These are phyloP conservation scores for Papilio polytes DNA, from an alignment of 1,140 invertebrate genomes.

Conservation along the genomic window DNA sequence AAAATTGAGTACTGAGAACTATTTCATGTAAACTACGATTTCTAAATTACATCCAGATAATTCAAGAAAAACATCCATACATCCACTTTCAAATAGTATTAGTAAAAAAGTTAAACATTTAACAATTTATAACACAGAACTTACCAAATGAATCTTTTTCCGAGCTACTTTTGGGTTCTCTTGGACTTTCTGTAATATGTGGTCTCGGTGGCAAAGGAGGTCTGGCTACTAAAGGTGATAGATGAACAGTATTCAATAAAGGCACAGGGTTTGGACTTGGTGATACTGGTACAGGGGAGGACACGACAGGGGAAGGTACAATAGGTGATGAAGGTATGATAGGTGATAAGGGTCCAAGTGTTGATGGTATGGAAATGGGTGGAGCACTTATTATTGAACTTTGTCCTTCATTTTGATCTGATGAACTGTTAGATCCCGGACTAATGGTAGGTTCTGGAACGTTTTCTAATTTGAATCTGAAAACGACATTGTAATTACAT, in stretches of 20 bases:
- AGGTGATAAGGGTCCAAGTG: slow-evolving; percentile 52
- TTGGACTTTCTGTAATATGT: slow-evolving; percentile 60
- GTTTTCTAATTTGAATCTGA: slow-evolving; percentile 79
- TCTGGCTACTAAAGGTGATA: slow-evolving; percentile 63
- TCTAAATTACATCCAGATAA: background rate
- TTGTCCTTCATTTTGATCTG: slow-evolving; percentile 75
- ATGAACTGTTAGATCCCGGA: slow-evolving; percentile 79
- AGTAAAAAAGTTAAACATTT: slow-evolving; percentile 6
- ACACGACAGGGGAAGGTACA: slow-evolving; percentile 43
- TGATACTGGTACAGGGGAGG: slow-evolving; percentile 12
- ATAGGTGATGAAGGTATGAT: slow-evolving; percentile 46
- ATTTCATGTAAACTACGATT: no score
- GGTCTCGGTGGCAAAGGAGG: slow-evolving; percentile 67
- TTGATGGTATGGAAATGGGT: slow-evolving; percentile 48
- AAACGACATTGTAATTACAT: slow-evolving; percentile 39
- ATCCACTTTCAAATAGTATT: background rate
- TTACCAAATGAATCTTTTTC: slow-evolving; percentile 69
- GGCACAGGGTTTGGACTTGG: slow-evolving; percentile 42
- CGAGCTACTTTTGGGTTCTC: slow-evolving; percentile 63
- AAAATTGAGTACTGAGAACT: no score
- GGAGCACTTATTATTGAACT: slow-evolving; percentile 72
- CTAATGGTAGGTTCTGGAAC: slow-evolving; percentile 74
- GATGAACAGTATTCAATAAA: slow-evolving; percentile 50
- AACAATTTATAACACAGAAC: slow-evolving; percentile 35
- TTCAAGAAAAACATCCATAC: background rate